Conservation (phyloP, 2,113 vertebrate species). For the Dendropsophus ebraccatus region DNA sequence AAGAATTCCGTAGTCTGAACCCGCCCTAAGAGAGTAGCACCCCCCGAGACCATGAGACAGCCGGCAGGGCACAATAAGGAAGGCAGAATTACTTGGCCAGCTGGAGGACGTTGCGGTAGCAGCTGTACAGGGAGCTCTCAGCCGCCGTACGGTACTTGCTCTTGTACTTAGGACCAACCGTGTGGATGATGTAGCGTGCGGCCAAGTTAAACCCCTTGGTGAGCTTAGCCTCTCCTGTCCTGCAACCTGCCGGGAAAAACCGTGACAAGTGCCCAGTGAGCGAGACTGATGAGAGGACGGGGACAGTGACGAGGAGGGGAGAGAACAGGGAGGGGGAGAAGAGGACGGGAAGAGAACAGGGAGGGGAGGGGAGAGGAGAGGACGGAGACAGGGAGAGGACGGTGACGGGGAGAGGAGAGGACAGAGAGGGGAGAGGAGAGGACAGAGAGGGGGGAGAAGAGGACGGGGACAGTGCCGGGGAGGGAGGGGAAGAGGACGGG, state of each 20-base stretch:
- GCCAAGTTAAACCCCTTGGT: conserved; percentile 91
- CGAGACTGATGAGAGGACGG: not conserved
- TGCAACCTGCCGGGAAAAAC: conserved; percentile 79
- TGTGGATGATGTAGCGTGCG: conserved; percentile 91
- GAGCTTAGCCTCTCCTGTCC: conserved; percentile 93
- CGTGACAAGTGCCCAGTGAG: conserved; percentile 10
- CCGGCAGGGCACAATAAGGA: not conserved
- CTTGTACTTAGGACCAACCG: conserved; percentile 96
- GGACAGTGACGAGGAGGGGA: not conserved
- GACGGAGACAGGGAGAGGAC: not conserved
- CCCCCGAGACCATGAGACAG: not conserved
- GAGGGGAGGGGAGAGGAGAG: not conserved
- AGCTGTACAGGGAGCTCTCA: conserved; percentile 93
- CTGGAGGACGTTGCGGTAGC: conserved; percentile 93
- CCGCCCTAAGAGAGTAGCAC: not conserved
- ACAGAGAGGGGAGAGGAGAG: too few relatives aligned
- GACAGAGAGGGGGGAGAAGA: too few relatives aligned
- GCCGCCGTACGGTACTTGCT: conserved; percentile 92
- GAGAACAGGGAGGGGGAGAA: too few relatives aligned
- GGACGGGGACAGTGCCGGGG: too few relatives aligned
- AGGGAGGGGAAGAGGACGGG: too few relatives aligned
- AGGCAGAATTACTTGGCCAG: conserved; percentile 80
- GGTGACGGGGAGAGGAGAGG: too few relatives aligned
- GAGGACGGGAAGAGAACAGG: not conserved
- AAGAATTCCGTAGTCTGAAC: too few relatives aligned